Evolutionary conservation across 1,140 invertebrate species (phyloP).

Genomic region (Saccostrea echinata): DNA sequence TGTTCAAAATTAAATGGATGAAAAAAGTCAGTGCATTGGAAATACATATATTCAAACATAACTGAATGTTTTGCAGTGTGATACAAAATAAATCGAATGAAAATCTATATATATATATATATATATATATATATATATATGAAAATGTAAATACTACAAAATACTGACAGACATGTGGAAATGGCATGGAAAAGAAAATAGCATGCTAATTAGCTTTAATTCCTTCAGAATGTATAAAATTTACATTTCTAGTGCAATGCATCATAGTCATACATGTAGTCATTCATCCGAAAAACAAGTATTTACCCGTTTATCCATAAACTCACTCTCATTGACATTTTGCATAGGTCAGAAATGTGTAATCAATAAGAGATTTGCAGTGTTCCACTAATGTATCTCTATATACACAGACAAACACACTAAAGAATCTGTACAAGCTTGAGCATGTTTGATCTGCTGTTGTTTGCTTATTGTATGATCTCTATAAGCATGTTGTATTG

Average conservation of each 20-base stretch:
- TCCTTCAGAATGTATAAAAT: background rate
- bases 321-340: background rate
- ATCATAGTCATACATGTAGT: background rate
- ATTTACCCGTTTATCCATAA: background rate
- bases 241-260: background rate
- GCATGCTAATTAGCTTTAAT: constrained; percentile 1
- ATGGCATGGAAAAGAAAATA: background rate
- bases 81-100: background rate
- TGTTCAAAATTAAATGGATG: background rate
- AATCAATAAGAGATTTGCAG: background rate
- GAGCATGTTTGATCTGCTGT: background rate
- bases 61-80: background rate
- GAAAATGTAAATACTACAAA: background rate
- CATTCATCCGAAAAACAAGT: background rate
- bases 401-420: background rate
- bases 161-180: no score
- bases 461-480: background rate
- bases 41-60: background rate
- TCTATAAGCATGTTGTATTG: constrained; percentile 34
- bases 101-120: background rate
- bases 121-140: background rate
- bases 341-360: background rate
- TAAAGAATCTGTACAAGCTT: background rate
- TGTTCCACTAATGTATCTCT: background rate
- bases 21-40: background rate